Base-by-base conservation (phyloP, 2,888 invertebrate genomes). In the Dendrolimus pini region DNA sequence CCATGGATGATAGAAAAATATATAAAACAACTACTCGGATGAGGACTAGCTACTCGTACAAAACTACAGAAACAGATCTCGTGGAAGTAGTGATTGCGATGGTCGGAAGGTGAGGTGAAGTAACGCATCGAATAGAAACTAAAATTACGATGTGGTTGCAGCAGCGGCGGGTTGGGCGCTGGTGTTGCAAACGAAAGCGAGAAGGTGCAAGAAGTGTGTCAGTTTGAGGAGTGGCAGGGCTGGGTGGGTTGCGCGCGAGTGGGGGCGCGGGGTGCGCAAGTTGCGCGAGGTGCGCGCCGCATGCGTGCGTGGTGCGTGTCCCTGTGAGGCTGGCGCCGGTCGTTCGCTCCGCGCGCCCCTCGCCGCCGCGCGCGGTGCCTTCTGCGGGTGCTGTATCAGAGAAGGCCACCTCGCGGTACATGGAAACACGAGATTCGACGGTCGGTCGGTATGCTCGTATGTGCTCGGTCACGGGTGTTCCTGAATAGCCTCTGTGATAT, bases 21-120 rank as follows among this genome's bases (percentile, higher is more conserved):
- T 47, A 47, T 47, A 47, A 47, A 80, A 80, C 78, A 77, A 78
- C 76, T 85, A 81, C 87, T 92, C 93, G 93, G 93, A 93, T 93
- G 93, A 92, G 92, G 92, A 92, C 91, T 92, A 85, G 84, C 82
- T 61, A 63, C 61, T 53, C 56, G 64, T 60, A 65, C 54, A 62
- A 65, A 63, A 63, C 65, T 62, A 62, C 61, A 60, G 59, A 60
- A 60, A 62, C 61, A 47, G 47, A 47, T 47, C 47, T 47, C 47
- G 47, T 47, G 47, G 47, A 47, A 47, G 12, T 9, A 47, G 3
- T 47, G 47, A 3, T 47, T 47, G 47, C 47, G 47, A 47, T 47
- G 47, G 12, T 47, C 10, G 47, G 9, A 10, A 47, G 47, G 47
- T 47, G 47, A 9, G 47, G 47, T 47, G 47, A 47, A 47, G 12